Conservation (phyloP, 2,113 vertebrate species). For the Phalacrocorax aristotelis region DNA sequence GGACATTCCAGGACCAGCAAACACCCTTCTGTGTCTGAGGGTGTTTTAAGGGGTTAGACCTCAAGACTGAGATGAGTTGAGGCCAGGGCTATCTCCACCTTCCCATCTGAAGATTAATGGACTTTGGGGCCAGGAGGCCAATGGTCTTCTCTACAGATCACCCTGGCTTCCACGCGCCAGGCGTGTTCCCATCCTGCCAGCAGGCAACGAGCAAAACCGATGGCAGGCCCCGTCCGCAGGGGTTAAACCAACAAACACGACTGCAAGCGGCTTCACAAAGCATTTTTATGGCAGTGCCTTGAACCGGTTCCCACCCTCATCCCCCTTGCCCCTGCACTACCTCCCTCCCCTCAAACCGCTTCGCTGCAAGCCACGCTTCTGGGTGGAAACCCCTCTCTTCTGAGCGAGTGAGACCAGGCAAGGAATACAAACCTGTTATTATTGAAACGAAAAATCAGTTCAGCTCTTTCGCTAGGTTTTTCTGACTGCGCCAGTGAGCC, state of each 20-base stretch:
- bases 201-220: background rate
- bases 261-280: background rate
- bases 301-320: background rate
- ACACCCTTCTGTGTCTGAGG: background rate
- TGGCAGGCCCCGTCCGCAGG: fast-evolving
- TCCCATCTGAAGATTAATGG: background rate
- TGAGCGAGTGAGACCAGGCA: background rate
- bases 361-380: fast-evolving
- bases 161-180: background rate
- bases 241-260: background rate
- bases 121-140: background rate
- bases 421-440: no score
- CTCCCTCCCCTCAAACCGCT: fast-evolving
- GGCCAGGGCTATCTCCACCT: background rate
- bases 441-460: background rate
- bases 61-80: background rate
- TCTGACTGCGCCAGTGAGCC: background rate
- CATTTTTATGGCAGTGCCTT: fast-evolving
- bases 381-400: background rate
- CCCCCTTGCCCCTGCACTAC: fast-evolving
- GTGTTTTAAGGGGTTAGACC: background rate
- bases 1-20: background rate
- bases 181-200: background rate
- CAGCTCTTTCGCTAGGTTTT: background rate
- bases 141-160: background rate